phyloP scores from a whole-genome alignment of 2,113 vertebrate genomes.

The Taxidea taxus region DNA sequence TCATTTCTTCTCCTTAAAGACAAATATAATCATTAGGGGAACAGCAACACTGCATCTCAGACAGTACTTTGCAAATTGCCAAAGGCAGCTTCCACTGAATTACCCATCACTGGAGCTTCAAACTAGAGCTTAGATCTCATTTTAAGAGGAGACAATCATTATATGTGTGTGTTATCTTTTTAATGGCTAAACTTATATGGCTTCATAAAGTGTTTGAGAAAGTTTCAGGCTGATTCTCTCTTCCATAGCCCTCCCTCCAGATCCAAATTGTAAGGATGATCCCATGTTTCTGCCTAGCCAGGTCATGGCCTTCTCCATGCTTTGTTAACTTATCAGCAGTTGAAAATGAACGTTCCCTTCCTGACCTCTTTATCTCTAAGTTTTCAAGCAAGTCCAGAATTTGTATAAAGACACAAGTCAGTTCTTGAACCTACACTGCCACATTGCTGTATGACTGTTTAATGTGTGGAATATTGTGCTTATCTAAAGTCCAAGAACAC shows the following conservation, averaged over 20 bases:
- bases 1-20: conserved; percentile 49
- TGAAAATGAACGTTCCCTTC: neutral
- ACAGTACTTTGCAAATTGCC: neutral
- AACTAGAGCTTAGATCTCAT: neutral
- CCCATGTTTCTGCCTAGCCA: neutral
- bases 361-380: neutral
- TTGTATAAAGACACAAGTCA: neutral
- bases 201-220: conserved; percentile 2
- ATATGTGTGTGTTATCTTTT: neutral
- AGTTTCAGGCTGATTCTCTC: neutral
- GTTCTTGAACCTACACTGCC: neutral
- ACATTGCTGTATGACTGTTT: neutral
- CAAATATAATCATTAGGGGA: conserved; percentile 34
- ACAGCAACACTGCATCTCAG: neutral
- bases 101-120: conserved; percentile 16
- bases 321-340: neutral
- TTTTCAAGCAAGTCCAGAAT: neutral
- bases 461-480: neutral
- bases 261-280: neutral
- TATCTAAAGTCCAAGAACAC: neutral
- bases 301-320: neutral
- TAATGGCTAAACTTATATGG: neutral
- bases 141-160: conserved; percentile 3
- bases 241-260: neutral
- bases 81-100: neutral